Evolutionary conservation across 2,797 vertebrate genomes (phyloP).

Genomic region (Meda fulgida): DNA sequence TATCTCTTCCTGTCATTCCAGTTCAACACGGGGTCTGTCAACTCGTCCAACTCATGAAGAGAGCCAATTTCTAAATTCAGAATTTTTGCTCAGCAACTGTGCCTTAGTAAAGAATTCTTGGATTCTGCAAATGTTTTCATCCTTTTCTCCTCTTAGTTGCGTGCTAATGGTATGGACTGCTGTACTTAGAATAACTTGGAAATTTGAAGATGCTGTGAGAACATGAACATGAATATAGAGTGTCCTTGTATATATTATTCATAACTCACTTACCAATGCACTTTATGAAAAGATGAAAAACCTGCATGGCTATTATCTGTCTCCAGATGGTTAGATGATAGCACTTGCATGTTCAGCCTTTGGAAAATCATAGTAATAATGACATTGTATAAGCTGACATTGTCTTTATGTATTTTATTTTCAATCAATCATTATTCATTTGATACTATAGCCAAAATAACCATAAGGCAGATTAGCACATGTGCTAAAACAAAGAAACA

Average conservation of each 20-base stretch:
- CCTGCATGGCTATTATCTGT: conserved; percentile 25
- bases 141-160: not conserved
- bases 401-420: conserved; percentile 18
- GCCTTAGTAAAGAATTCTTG: not conserved
- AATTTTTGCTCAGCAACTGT: not conserved
- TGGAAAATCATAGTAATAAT: not conserved
- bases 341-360: not conserved
- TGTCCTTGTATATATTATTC: conserved; percentile 51
- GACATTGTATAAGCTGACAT: not conserved
- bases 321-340: conserved; percentile 9
- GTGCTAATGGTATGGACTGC: not conserved
- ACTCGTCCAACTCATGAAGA: not conserved
- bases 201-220: conserved; percentile 16
- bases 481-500: not conserved
- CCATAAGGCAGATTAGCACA: not conserved
- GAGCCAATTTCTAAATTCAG: not conserved
- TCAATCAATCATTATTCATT: not conserved
- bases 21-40: not conserved
- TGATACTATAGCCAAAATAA: not conserved
- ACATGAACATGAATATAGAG: conserved; percentile 32
- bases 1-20: not conserved
- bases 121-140: conserved; percentile 1
- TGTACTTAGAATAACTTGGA: conserved; percentile 21
- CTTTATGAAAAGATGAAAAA: conserved; percentile 29
- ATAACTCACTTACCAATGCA: conserved; percentile 34